Conservation (phyloP, 1,140 invertebrate species). For the Arion vulgaris region DNA sequence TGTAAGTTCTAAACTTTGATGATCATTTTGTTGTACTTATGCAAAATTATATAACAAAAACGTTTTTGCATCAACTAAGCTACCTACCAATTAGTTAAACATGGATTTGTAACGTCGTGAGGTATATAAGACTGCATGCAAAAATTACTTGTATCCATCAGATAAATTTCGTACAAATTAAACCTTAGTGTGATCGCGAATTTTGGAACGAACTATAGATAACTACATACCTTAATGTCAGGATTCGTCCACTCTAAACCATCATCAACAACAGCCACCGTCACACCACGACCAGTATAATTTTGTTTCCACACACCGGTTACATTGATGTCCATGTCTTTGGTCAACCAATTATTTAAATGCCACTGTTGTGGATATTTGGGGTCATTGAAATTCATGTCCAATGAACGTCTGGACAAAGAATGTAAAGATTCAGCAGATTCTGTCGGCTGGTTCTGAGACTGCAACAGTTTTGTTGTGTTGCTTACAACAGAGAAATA, state of each 20-base stretch:
- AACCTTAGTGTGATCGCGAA: too few relatives aligned
- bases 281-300: constrained; percentile 69
- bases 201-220: too few relatives aligned
- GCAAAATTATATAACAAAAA: too few relatives aligned
- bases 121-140: too few relatives aligned
- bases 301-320: constrained; percentile 68
- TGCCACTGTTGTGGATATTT: constrained; percentile 67
- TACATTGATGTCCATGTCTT: constrained; percentile 70
- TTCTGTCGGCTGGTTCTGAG: background rate
- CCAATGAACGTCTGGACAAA: background rate
- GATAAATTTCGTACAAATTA: too few relatives aligned
- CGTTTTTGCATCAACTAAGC: too few relatives aligned
- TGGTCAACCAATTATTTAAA: constrained; percentile 52
- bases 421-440: background rate
- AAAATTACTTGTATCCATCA: too few relatives aligned
- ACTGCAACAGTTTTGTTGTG: background rate
- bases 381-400: constrained; percentile 60
- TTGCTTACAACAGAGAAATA: background rate
- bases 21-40: too few relatives aligned
- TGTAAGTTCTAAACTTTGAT: too few relatives aligned
- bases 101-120: too few relatives aligned
- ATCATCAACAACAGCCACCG: constrained; percentile 73
- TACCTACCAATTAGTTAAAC: too few relatives aligned
- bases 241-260: constrained; percentile 52
- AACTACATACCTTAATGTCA: constrained; percentile 17